Conservation (phyloP, 2,797 vertebrate genomes). For the Remorina albescens region DNA sequence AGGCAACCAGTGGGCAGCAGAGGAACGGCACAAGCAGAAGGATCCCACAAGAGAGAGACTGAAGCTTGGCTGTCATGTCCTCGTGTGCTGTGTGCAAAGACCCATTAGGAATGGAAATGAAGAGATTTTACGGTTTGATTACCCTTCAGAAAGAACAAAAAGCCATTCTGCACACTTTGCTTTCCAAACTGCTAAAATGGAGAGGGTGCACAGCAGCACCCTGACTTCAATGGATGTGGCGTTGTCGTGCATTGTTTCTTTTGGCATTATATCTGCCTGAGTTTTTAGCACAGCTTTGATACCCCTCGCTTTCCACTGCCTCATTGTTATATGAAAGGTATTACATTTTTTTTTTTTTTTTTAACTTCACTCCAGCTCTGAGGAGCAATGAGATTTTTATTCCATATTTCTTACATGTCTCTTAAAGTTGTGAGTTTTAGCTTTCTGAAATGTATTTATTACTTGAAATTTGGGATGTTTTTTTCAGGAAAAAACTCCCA, state of each 20-base stretch:
- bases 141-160: neutral
- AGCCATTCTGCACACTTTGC: neutral
- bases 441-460: neutral
- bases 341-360: neutral
- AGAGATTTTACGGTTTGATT: neutral
- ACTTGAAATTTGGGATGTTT: neutral
- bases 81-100: neutral
- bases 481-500: neutral
- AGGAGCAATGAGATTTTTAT: neutral
- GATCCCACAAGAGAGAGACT: neutral
- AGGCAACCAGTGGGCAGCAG: constrained; percentile 6
- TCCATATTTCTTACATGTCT: neutral
- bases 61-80: neutral
- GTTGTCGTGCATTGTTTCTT: neutral
- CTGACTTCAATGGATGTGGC: neutral
- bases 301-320: neutral
- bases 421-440: neutral
- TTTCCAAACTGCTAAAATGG: neutral
- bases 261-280: neutral
- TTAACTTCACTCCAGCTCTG: neutral
- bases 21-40: neutral
- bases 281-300: neutral
- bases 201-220: neutral
- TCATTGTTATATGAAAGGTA: neutral
- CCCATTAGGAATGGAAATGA: neutral